A percentile compares a stretch with the other conserved stretches of the same genome.
phyloP scores from a whole-genome alignment of 2,888 invertebrate species.

The Eupithecia centaureata region DNA sequence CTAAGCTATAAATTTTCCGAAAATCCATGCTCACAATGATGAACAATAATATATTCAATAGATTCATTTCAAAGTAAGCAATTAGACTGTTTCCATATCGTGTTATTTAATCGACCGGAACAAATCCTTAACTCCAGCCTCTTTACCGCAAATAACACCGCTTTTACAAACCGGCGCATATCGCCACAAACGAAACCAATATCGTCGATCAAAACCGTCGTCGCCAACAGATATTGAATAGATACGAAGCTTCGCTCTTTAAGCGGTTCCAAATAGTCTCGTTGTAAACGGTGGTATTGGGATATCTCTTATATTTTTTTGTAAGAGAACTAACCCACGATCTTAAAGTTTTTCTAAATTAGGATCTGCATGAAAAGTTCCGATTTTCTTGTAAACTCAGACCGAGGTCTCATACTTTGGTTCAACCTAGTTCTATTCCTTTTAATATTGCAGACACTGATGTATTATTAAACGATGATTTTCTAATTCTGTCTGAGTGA shows the following conservation, averaged over 20 bases:
- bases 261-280: constrained; percentile 27
- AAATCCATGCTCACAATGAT: background rate
- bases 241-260: constrained; percentile 27
- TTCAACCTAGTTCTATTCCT: background rate
- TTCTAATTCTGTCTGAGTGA: no score
- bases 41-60: background rate
- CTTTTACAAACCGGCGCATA: constrained; percentile 21
- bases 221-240: constrained; percentile 41
- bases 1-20: background rate
- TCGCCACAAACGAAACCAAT: constrained; percentile 27
- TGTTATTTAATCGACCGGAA: background rate
- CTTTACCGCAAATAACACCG: background rate
- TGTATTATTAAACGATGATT: background rate
- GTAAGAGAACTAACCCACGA: background rate
- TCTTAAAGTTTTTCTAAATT: background rate
- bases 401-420: background rate
- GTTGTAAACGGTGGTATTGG: constrained; percentile 23
- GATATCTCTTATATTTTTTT: background rate
- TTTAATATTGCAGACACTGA: background rate
- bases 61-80: background rate
- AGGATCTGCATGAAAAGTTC: background rate
- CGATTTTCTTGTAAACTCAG: background rate
- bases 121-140: background rate
- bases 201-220: constrained; percentile 35
- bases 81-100: background rate